phyloP scores from a whole-genome alignment of 2,113 vertebrate genomes.

The Anhinga rufa region DNA sequence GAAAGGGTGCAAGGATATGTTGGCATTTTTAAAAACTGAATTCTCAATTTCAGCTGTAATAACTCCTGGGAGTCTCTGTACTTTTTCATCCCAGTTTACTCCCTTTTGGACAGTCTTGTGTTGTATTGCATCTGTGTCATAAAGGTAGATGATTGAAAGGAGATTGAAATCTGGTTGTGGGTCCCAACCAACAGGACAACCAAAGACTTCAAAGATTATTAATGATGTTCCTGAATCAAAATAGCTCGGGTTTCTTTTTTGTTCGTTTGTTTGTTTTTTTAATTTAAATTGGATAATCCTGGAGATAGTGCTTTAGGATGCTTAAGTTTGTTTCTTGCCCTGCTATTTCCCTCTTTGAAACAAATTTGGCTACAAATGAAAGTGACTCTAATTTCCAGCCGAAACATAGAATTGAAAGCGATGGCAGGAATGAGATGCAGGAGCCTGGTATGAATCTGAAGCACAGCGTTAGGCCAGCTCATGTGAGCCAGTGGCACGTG shows the following conservation, averaged over 20 bases:
- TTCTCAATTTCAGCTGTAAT: neutral
- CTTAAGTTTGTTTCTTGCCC: neutral
- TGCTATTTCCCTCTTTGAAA: neutral
- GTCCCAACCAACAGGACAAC: neutral
- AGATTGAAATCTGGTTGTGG: neutral
- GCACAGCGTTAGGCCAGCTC: neutral
- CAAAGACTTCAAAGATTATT: neutral
- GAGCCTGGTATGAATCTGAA: neutral
- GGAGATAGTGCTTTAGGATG: neutral
- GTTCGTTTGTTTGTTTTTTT: neutral
- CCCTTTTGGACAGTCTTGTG: neutral
- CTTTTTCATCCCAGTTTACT: neutral
- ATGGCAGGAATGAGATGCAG: neutral
- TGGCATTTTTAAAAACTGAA: neutral
- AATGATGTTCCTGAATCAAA: neutral
- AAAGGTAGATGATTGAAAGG: neutral
- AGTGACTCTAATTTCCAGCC: neutral
- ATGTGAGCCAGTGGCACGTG: rapidly evolving
- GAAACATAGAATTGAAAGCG: neutral
- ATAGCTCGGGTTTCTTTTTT: neutral
- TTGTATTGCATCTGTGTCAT: neutral
- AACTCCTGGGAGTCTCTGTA: neutral
- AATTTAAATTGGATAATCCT: neutral
- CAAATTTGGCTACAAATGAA: neutral
- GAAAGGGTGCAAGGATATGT: neutral